These are phyloP conservation scores for Silvanus unidentatus DNA, from an alignment of 2,888 invertebrate species.

Conservation along the genomic window DNA sequence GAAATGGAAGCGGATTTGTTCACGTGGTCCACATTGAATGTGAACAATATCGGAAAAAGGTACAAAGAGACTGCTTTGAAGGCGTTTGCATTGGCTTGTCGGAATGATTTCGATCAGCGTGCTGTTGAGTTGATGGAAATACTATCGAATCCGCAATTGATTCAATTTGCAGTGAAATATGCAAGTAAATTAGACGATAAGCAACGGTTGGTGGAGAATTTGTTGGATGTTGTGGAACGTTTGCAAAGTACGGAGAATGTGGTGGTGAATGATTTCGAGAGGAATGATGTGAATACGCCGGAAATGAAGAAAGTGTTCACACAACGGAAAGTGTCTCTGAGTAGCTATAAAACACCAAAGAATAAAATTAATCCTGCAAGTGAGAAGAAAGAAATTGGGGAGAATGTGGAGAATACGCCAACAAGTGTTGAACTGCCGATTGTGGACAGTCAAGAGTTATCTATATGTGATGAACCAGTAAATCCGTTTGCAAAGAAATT, in stretches of 20 bases:
- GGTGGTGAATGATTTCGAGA: slow-evolving; percentile 20
- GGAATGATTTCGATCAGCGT: slow-evolving; percentile 75
- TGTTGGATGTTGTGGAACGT: slow-evolving; percentile 44
- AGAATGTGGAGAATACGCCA: too few species aligned
- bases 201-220: slow-evolving; percentile 67
- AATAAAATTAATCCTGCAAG: slow-evolving; percentile 10
- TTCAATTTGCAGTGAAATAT: slow-evolving; percentile 84
- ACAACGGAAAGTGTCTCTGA: slow-evolving; percentile 15
- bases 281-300: background rate
- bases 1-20: slow-evolving; percentile 71
- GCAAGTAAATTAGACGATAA: slow-evolving; percentile 71
- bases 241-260: slow-evolving; percentile 22
- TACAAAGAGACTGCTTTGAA: slow-evolving; percentile 78
- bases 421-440: background rate
- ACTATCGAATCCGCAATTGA: slow-evolving; percentile 67
- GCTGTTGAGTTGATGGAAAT: slow-evolving; percentile 82
- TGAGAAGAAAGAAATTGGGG: slow-evolving; percentile 8
- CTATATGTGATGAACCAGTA: slow-evolving; percentile 22
- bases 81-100: slow-evolving; percentile 84
- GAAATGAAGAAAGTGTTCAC: background rate
- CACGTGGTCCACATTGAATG: slow-evolving; percentile 57
- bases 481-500: slow-evolving; percentile 49
- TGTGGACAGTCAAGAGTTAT: slow-evolving; percentile 13
- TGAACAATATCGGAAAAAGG: slow-evolving; percentile 60
- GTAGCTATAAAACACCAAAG: slow-evolving; percentile 8